Percentiles rank a stretch among this genome's conserved stretches.
Conservation (phyloP, 2,888 invertebrate species). For the Glomeris marginata region DNA sequence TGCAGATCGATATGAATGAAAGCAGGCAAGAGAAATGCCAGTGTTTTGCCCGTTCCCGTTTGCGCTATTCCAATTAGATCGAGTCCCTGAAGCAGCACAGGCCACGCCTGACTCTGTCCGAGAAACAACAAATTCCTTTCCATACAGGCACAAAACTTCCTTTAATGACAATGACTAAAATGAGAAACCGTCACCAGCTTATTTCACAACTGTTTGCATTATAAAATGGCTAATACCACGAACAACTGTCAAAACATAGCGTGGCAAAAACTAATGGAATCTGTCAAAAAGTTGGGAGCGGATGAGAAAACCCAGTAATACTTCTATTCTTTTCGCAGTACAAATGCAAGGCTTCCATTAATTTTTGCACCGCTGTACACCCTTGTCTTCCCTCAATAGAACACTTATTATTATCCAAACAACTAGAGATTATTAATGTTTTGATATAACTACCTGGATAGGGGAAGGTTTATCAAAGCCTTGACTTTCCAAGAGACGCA, state of each 20-base stretch:
- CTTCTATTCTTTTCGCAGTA: no score
- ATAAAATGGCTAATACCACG: background rate
- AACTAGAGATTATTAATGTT: background rate
- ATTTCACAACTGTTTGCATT: background rate
- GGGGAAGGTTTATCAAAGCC: constrained; percentile 72
- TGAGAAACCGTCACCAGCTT: background rate
- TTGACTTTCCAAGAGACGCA: constrained; percentile 62
- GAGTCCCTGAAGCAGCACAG: constrained; percentile 70
- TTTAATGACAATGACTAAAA: constrained; percentile 1
- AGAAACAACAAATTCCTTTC: constrained; percentile 7
- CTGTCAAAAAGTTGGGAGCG: no score
- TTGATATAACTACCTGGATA: constrained; percentile 38
- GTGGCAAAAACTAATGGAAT: no score
- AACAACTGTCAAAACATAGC: no score
- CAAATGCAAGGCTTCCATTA: no score
- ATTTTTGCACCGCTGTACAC: no score
- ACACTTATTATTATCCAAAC: background rate
- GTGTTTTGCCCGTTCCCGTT: constrained; percentile 80
- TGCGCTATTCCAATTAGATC: constrained; percentile 96
- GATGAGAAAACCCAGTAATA: no score
- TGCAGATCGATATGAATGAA: constrained; percentile 86
- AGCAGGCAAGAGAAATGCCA: constrained; percentile 84
- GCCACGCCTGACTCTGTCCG: constrained; percentile 81
- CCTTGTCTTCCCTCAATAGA: background rate
- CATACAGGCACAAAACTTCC: background rate